phyloP scores from a whole-genome alignment of 2,113 vertebrate genomes.

The Ailurus styani region DNA sequence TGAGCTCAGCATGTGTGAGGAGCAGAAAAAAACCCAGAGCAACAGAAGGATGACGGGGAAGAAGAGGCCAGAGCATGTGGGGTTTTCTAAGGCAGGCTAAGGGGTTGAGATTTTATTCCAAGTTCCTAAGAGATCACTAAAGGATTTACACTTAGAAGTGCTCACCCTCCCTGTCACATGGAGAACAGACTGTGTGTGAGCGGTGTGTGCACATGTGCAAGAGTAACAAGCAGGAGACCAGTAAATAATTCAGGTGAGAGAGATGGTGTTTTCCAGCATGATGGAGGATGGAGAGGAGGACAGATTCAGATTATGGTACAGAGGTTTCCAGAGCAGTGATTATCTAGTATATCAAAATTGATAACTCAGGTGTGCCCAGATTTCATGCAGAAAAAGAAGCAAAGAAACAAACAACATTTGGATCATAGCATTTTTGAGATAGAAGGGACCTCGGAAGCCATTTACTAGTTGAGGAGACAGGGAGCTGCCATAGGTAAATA shows the following conservation, averaged over 20 bases:
- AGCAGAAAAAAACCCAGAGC: not conserved
- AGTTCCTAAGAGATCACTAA: not conserved
- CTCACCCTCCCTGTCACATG: not conserved
- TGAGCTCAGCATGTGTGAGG: not conserved
- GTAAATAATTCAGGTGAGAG: not conserved
- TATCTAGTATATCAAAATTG: not conserved
- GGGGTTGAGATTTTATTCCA: not conserved
- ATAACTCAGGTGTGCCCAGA: not conserved
- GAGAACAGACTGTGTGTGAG: not conserved
- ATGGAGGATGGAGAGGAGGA: not conserved
- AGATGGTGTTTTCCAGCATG: not conserved
- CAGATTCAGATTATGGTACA: not conserved
- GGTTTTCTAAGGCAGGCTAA: not conserved
- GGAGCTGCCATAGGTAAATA: not conserved
- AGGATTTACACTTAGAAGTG: not conserved
- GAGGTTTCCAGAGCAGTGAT: not conserved
- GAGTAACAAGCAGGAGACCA: not conserved
- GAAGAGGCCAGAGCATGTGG: not conserved
- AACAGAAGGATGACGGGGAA: not conserved
- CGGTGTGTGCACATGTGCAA: rapidly evolving
- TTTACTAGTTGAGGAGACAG: not conserved
- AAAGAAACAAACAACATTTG: not conserved
- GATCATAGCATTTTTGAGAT: not conserved
- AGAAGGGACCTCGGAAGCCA: not conserved
- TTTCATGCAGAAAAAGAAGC: not conserved